phyloP scores from a whole-genome alignment of 2,113 vertebrate species.

The Phyllostomus discolor region DNA sequence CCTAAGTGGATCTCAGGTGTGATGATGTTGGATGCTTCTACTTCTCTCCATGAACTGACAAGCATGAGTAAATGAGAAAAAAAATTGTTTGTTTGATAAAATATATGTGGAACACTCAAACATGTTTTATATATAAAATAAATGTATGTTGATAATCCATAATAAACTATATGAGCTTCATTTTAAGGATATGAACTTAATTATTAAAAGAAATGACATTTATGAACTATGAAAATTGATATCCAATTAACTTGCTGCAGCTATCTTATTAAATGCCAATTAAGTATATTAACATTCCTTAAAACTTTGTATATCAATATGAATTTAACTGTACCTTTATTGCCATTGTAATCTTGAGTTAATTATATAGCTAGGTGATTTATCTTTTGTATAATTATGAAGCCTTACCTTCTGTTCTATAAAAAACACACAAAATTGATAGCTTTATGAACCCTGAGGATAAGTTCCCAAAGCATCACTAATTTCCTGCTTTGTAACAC shows the following conservation, averaged over 20 bases:
- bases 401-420: conserved; percentile 38
- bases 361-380: conserved; percentile 73
- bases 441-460: conserved; percentile 17
- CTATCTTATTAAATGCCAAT: conserved; percentile 79
- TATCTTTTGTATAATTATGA: conserved; percentile 74
- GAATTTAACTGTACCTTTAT: conserved; percentile 78
- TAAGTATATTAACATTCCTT: conserved; percentile 76
- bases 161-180: conserved; percentile 16
- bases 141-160: not conserved
- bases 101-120: not conserved
- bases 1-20: not conserved
- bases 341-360: conserved; percentile 76
- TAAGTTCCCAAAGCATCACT: not conserved
- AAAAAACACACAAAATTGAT: conserved; percentile 58
- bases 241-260: conserved; percentile 76
- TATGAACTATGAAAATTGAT: conserved; percentile 74
- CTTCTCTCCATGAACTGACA: not conserved
- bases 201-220: conserved; percentile 72
- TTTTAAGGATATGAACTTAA: conserved; percentile 57
- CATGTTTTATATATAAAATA: not conserved
- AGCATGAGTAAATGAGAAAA: not conserved
- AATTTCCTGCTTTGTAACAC: not conserved
- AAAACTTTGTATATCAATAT: conserved; percentile 75
- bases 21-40: not conserved
- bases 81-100: not conserved